These are phyloP conservation scores for Chunga burmeisteri DNA, from an alignment of 2,113 vertebrate genomes.

Conservation along the genomic window DNA sequence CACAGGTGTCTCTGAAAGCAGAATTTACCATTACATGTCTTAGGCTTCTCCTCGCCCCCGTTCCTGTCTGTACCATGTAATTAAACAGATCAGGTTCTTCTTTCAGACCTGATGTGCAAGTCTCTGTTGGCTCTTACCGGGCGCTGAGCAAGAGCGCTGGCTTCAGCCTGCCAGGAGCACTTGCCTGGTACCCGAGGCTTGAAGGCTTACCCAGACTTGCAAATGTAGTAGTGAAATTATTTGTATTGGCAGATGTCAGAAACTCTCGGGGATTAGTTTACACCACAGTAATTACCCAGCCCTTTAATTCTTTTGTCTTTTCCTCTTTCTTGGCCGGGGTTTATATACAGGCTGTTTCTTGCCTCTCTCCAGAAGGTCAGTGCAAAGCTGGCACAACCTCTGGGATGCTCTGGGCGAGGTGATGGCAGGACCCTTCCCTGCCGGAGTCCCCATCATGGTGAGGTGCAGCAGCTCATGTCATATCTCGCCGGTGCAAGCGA, in stretches of 20 bases:
- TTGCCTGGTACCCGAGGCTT: background rate
- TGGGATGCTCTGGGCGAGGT: background rate
- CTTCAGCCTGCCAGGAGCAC: background rate
- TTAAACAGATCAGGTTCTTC: background rate
- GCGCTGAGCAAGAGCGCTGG: background rate
- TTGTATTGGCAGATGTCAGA: constrained; percentile 31
- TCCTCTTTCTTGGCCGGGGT: background rate
- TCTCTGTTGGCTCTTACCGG: background rate
- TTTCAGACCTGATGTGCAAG: background rate
- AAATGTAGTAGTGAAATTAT: background rate
- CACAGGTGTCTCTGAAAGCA: background rate
- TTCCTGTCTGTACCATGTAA: background rate
- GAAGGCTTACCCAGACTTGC: background rate
- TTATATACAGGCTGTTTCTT: constrained; percentile 23
- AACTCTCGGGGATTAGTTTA: background rate
- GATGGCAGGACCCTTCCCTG: background rate
- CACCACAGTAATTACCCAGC: background rate
- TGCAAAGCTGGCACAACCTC: background rate
- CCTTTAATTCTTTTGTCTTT: background rate
- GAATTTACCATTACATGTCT: background rate
- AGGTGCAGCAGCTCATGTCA: background rate
- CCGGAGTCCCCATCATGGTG: rapidly evolving
- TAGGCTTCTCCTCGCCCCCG: background rate
- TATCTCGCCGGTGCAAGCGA: rapidly evolving
- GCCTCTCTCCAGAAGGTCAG: background rate